Percentiles rank a stretch among this genome's conserved stretches.
These are phyloP conservation scores for Prunella strophiata DNA, from an alignment of 2,797 vertebrate genomes.

Conservation along the genomic window DNA sequence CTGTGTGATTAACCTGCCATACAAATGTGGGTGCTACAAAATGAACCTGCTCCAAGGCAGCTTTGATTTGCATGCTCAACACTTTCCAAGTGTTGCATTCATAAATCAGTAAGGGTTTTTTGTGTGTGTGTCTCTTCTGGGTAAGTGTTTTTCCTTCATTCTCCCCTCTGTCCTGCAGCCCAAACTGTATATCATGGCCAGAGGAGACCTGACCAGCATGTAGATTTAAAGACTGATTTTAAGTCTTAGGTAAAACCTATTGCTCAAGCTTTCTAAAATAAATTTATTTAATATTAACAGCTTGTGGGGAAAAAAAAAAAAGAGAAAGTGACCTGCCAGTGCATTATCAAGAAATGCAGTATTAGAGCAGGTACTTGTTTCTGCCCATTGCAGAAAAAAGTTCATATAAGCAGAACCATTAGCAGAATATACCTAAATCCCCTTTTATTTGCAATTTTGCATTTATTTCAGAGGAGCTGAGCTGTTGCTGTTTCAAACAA, in stretches of 20 bases:
- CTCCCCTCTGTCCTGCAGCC: not conserved
- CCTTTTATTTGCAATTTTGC: not conserved
- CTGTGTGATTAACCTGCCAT: constrained; percentile 50
- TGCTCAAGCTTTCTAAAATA: not conserved
- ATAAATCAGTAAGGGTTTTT: constrained; percentile 36
- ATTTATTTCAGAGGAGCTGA: not conserved
- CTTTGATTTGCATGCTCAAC: constrained; percentile 66
- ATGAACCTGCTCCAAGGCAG: constrained; percentile 55
- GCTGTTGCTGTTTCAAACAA: not conserved
- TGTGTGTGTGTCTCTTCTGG: constrained; percentile 14
- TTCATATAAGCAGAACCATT: not conserved
- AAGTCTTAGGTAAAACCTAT: not conserved
- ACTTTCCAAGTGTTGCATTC: constrained; percentile 55
- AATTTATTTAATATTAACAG: not conserved
- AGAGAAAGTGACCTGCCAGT: not conserved
- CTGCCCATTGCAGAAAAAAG: not conserved
- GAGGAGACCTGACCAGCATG: not conserved
- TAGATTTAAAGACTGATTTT: not conserved
- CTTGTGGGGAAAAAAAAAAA: not conserved
- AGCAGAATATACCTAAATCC: not conserved
- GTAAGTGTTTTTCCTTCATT: constrained; percentile 10
- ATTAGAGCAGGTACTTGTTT: not conserved
- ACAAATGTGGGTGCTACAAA: constrained; percentile 52
- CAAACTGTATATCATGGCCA: not conserved
- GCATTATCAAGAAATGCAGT: not conserved